phyloP scores from a whole-genome alignment of 1,140 invertebrate species.

The Lysiphlebus fabarum region DNA sequence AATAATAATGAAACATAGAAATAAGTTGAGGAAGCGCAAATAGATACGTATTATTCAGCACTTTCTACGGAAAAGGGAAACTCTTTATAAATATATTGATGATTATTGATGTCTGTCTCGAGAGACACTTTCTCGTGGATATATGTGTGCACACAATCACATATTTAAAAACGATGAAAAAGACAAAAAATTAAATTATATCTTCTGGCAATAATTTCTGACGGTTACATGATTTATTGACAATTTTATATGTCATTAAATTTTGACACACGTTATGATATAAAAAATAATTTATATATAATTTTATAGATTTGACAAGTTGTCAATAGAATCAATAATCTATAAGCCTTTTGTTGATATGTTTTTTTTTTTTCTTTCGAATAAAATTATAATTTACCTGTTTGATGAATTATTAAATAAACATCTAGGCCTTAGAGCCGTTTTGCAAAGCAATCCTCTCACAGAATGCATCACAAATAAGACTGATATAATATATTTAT shows the following conservation, averaged over 20 bases:
- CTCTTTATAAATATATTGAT: neutral
- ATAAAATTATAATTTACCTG: constrained; percentile 33
- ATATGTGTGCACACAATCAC: neutral
- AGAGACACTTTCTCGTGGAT: constrained; percentile 14
- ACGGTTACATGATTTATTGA: neutral
- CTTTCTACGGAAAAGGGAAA: constrained; percentile 22
- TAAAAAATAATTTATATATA: no score
- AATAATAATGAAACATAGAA: no score
- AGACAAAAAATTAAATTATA: constrained; percentile 3
- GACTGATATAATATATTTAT: constrained; percentile 25
- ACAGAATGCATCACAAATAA: constrained; percentile 36
- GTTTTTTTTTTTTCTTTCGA: neutral
- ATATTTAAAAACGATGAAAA: neutral
- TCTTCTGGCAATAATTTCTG: neutral
- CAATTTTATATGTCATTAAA: neutral
- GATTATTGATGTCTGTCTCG: neutral
- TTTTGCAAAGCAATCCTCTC: constrained; percentile 30
- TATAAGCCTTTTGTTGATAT: no score
- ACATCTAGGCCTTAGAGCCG: constrained; percentile 29
- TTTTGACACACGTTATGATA: neutral
- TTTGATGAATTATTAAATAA: constrained; percentile 23
- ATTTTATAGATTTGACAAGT: no score
- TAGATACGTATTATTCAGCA: neutral
- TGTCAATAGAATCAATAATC: no score
- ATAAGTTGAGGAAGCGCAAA: no score